These are phyloP conservation scores for Salvelinus fontinalis DNA, from an alignment of 2,113 vertebrate species.

Conservation along the genomic window DNA sequence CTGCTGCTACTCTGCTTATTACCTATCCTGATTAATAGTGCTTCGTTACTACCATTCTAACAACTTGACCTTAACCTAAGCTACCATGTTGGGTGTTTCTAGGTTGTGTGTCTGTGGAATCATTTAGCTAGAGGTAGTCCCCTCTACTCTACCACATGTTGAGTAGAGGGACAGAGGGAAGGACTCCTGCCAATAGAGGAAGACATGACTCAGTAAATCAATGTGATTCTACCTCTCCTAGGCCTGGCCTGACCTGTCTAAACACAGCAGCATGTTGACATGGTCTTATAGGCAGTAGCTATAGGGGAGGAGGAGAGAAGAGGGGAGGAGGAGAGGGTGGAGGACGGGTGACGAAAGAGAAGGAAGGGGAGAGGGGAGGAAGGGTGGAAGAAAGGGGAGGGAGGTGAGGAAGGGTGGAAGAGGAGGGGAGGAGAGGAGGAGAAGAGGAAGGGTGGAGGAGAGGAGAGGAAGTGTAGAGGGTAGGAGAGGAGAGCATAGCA, in stretches of 20 bases:
- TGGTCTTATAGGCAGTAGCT: slow-evolving; percentile 43
- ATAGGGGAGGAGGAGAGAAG: neutral
- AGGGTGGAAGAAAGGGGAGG: too few species aligned
- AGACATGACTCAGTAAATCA: slow-evolving; percentile 61
- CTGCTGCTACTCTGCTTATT: too few species aligned
- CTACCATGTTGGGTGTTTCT: too few species aligned
- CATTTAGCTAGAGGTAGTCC: neutral
- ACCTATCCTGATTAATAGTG: too few species aligned
- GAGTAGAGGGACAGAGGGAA: neutral
- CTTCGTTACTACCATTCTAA: too few species aligned
- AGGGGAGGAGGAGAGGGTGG: neutral
- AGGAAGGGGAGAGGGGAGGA: slow-evolving; percentile 21
- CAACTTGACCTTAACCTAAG: neutral
- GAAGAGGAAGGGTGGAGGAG: too few species aligned
- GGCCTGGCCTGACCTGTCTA: slow-evolving; percentile 21
- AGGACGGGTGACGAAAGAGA: too few species aligned
- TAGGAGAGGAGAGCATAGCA: slow-evolving; percentile 43
- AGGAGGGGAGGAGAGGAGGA: too few species aligned
- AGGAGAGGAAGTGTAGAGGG: neutral
- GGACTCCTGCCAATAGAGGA: slow-evolving; percentile 46
- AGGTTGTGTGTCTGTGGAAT: too few species aligned
- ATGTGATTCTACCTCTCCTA: slow-evolving; percentile 40
- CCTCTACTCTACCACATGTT: slow-evolving; percentile 14
- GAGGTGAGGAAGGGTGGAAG: too few species aligned
- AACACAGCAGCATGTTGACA: slow-evolving; percentile 58